A percentile compares a stretch with the other conserved stretches of the same genome.
Conservation (phyloP, 2,113 vertebrate genomes). For the Romanogobio albipinnatus region DNA sequence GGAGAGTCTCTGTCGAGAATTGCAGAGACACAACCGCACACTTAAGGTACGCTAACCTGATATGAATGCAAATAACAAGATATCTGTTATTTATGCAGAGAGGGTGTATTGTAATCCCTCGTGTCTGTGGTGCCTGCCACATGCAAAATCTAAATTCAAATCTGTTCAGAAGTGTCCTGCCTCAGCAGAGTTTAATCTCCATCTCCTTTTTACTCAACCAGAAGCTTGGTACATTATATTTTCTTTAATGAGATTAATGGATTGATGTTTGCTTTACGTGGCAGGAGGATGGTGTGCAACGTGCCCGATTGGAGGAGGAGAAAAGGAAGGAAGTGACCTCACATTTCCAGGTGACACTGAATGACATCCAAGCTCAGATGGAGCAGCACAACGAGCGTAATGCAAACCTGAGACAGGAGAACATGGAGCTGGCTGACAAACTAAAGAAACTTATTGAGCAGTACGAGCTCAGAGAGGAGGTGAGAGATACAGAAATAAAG, state of each 20-base stretch:
- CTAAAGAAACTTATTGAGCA: slow-evolving; percentile 98
- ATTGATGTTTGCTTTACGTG: background rate
- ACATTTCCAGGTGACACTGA: slow-evolving; percentile 95
- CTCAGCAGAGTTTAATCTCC: background rate
- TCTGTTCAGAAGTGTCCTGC: background rate
- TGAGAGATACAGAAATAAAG: slow-evolving; percentile 53
- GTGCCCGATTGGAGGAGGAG: slow-evolving; percentile 94
- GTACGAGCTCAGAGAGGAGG: slow-evolving; percentile 96
- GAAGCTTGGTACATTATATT: background rate
- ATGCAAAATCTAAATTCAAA: background rate
- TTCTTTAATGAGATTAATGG: background rate
- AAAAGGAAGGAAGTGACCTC: slow-evolving; percentile 97
- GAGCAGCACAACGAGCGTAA: slow-evolving; percentile 97
- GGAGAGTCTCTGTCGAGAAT: slow-evolving; percentile 94
- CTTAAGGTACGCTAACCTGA: slow-evolving; percentile 85
- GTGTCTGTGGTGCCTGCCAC: background rate
- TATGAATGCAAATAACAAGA: background rate
- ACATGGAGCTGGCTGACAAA: slow-evolving; percentile 92
- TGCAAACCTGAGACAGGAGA: slow-evolving; percentile 92
- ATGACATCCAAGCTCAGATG: slow-evolving; percentile 98
- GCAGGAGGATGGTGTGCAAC: slow-evolving; percentile 93
- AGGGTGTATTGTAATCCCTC: background rate
- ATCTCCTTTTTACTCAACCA: background rate
- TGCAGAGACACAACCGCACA: slow-evolving; percentile 95
- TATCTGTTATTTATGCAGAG: background rate